Evolutionary conservation across 2,888 invertebrate genomes (phyloP), one percentile per base, ranked within the genome.

Genomic region (Dryocosmus kuriphilus): DNA sequence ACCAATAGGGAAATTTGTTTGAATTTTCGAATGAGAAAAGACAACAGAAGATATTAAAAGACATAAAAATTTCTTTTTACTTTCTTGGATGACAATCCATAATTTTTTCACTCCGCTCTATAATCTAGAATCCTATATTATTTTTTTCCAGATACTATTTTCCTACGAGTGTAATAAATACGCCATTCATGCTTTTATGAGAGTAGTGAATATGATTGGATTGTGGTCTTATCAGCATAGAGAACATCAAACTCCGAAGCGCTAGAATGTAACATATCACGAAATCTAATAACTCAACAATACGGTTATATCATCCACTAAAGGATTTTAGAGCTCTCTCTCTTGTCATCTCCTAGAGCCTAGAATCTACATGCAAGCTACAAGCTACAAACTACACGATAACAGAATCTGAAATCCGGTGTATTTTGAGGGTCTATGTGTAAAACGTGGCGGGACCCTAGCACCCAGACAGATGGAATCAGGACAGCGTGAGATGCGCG

Each of bases 401-500:
- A 65, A 77, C 61, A 51, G 51, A 71, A 35, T 35, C 63, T 63
- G 63, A 63, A 71, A 32, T 71, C 19, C 32, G 51, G 11, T 65
- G 55, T 32, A 77, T 11, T 55, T 63, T 24, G n/a, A 46, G 74
- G 46, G 62, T 75, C 65, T 75, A 75, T 46, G 51, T 75, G 74
- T 75, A 63, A 73, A 38, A 67, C 65, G 65, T 32, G 57, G 60
- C n/a, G 67, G 77, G 79, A 75, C 80, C 81, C 60, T 60, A 6
- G 60, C 60, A 60, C 60, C 14, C 81, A 82, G 83, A 86, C 89
- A 88, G 89, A 89, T 89, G 89, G 88, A 88, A 85, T 86, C 88
- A 84, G 86, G 85, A 85, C 84, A 84, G 88, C 89, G 87, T 89
- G 86, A 89, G 89, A 89, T 88, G 84, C 89, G 87, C 86, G 85